Base-by-base conservation (phyloP, 2,113 vertebrate genomes). In the Tinamus guttatus region DNA sequence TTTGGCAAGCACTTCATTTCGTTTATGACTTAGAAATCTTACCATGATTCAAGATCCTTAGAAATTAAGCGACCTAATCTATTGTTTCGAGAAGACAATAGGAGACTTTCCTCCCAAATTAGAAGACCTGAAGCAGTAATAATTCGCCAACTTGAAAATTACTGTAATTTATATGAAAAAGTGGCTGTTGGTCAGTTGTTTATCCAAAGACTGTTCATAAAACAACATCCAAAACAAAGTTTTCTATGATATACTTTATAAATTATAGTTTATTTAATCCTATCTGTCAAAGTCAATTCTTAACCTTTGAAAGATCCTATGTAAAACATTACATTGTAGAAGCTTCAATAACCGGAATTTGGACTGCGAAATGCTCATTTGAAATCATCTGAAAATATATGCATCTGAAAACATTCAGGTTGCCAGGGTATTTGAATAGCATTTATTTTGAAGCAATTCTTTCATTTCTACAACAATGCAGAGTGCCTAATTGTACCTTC, bases 391-490 rank as follows among this genome's bases (percentile, higher is more conserved):
- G n/a, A 47, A 80, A 87, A 21, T 49, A 4, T 52, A 30, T 63
- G 32, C 62, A 81, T 65, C 73, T 89, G 65, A 96, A 94, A 91
- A 28, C 51, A 54, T 59, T 80, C 92, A 81, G 17, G 54, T 89
- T 94, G 75, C 45, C 60, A 80, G 59, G 41, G 64, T 41, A 47
- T 92, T 93, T 87, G 67, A 92, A 67, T 91, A 82, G 45, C 63
- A 73, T 82, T 94, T 90, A 76, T 92, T 94, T 93, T 91, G 65
- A 87, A 93, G 84, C 82, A 93, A 93, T 93, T 95, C 78, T 94
- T 93, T 96, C n/a, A 93, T 89, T 94, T 85, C 90, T 82, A 47
- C 51, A 89, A 65, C 74, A 92, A 85, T 69, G 47, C 34, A 92
- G 70, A 89, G 49, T 38, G 22, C 60, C 73, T 96, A 85, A 94